phyloP scores from a whole-genome alignment of 1,140 invertebrate genomes.

The Neodiprion fabricii region DNA sequence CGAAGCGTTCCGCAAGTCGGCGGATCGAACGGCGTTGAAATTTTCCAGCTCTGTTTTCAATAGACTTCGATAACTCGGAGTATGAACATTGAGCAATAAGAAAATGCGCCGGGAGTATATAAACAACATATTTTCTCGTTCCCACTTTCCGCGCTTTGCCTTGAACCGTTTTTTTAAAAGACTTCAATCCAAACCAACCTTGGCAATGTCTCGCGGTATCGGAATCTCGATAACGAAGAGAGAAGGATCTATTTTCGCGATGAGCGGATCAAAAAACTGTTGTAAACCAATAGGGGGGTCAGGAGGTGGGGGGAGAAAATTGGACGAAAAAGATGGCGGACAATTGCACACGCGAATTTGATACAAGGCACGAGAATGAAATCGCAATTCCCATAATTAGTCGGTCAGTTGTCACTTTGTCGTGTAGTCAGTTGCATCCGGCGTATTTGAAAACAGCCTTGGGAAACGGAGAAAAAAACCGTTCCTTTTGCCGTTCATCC shows the following conservation, averaged over 20 bases:
- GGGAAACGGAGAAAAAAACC: not conserved
- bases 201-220: too few species aligned
- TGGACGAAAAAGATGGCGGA: not conserved
- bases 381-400: not conserved
- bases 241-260: too few species aligned
- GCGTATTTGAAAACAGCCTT: not conserved
- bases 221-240: too few species aligned
- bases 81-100: not conserved
- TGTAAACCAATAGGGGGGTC: too few species aligned
- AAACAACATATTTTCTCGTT: not conserved
- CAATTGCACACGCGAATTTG: not conserved
- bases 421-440: not conserved
- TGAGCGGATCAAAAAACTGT: too few species aligned
- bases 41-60: not conserved
- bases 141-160: not conserved
- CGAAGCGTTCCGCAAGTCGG: not conserved
- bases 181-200: too few species aligned
- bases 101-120: not conserved
- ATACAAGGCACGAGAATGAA: not conserved
- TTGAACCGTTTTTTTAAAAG: too few species aligned
- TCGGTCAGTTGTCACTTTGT: not conserved
- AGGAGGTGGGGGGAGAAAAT: too few species aligned
- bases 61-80: not conserved
- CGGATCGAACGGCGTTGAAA: not conserved
- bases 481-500: not conserved